Evolutionary conservation across 2,113 vertebrate genomes (phyloP).

Genomic region (Oxyruncus cristatus): DNA sequence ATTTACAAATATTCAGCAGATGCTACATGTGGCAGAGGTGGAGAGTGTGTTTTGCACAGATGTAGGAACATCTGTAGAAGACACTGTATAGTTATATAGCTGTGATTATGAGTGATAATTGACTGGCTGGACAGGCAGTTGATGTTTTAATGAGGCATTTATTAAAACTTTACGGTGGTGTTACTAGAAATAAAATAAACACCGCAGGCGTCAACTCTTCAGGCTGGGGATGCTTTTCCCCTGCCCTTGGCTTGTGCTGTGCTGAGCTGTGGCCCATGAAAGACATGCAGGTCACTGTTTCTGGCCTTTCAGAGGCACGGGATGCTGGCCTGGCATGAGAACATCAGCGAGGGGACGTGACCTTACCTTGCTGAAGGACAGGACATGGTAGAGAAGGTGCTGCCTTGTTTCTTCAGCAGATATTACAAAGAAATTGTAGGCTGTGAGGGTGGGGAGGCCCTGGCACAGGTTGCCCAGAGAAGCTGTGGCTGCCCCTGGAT

Average conservation of each 20-base stretch:
- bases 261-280: neutral
- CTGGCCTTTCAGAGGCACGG: neutral
- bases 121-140: constrained; percentile 17
- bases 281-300: neutral
- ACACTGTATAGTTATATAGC: neutral
- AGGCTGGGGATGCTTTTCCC: neutral
- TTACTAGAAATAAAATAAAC: neutral
- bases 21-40: neutral
- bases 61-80: constrained; percentile 43
- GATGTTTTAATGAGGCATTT: neutral
- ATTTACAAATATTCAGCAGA: constrained; percentile 8
- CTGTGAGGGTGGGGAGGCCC: fast-evolving
- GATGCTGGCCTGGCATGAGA: neutral
- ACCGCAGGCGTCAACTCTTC: neutral
- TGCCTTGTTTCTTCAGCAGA: neutral
- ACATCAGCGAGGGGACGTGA: neutral
- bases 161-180: neutral
- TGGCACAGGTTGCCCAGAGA: neutral
- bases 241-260: neutral
- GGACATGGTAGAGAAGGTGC: neutral
- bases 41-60: neutral
- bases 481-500: neutral
- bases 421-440: fast-evolving
- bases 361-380: neutral
- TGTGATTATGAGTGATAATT: constrained; percentile 11